Percentiles rank a stretch among this genome's conserved stretches.
These are phyloP conservation scores for Sander lucioperca DNA, from an alignment of 2,113 vertebrate species.

Conservation along the genomic window DNA sequence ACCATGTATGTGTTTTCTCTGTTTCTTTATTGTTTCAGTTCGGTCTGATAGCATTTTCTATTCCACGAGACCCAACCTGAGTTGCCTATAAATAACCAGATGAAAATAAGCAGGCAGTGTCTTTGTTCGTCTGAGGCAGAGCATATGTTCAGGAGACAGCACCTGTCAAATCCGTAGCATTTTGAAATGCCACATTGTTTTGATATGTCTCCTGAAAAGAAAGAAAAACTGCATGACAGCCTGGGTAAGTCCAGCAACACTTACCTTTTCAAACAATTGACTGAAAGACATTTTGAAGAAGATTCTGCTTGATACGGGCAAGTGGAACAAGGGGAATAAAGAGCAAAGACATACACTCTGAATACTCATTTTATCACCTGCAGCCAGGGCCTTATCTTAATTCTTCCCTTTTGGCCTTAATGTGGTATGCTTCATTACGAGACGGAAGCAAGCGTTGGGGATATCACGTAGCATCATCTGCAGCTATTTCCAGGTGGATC, in stretches of 20 bases:
- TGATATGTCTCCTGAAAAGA: conserved; percentile 47
- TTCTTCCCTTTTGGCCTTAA: conserved; percentile 55
- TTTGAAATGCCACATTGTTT: conserved; percentile 74
- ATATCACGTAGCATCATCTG: conserved; percentile 38
- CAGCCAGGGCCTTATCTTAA: conserved; percentile 59
- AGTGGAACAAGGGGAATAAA: conserved; percentile 56
- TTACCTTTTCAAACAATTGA: conserved; percentile 66
- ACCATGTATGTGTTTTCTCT: neutral
- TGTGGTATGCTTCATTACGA: conserved; percentile 32
- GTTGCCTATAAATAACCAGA: conserved; percentile 60
- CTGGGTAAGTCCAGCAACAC: conserved; percentile 57
- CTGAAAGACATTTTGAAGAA: conserved; percentile 51
- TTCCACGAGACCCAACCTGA: neutral
- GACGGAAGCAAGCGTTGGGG: neutral
- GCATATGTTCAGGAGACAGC: conserved; percentile 55
- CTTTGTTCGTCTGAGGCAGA: conserved; percentile 52
- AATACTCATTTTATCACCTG: conserved; percentile 65
- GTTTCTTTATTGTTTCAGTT: neutral
- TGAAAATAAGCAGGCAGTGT: conserved; percentile 52
- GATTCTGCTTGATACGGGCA: conserved; percentile 58
- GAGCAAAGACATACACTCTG: conserved; percentile 48
- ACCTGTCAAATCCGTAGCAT: conserved; percentile 60
- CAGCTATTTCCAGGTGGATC: conserved; percentile 36
- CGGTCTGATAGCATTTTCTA: conserved; percentile 14
- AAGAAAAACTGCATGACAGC: conserved; percentile 51